Conservation (phyloP, 1,140 invertebrate genomes). For the Zaprionus tsacasi region DNA sequence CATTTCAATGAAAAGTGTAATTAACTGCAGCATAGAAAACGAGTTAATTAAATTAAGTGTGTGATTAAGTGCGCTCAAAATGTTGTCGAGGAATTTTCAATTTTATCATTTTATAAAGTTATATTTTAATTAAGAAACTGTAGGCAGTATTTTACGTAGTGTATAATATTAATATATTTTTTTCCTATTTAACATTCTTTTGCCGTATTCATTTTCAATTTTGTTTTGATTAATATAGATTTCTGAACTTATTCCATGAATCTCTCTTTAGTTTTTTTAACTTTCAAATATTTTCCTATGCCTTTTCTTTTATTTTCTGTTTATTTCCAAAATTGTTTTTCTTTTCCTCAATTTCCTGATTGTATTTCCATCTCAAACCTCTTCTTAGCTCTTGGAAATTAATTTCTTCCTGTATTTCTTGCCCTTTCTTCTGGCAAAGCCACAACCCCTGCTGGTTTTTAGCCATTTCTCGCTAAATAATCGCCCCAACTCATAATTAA, state of each 20-base stretch:
- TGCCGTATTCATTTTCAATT: too few relatives aligned
- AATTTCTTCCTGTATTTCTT: background rate
- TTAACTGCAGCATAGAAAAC: conserved; percentile 6
- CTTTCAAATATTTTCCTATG: background rate
- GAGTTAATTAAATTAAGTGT: conserved; percentile 1
- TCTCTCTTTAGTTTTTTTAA: background rate
- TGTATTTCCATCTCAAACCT: too few relatives aligned
- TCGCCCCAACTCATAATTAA: conserved; percentile 76
- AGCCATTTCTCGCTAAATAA: conserved; percentile 45
- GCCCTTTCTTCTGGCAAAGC: background rate
- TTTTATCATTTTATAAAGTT: background rate
- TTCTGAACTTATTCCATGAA: background rate
- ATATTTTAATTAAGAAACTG: too few relatives aligned
- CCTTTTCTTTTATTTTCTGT: background rate
- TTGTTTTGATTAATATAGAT: too few relatives aligned
- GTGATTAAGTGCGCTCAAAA: background rate
- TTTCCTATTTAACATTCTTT: background rate
- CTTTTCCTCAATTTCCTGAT: too few relatives aligned
- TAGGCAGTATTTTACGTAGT: too few relatives aligned
- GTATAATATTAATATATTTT: background rate
- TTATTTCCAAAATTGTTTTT: background rate
- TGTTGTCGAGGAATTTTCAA: background rate
- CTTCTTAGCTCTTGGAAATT: background rate
- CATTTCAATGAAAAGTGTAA: conserved; percentile 4
- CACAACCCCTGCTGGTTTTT: background rate